Percentiles rank a stretch among this genome's conserved stretches.
phyloP scores from a whole-genome alignment of 2,797 vertebrate species.

The Muscicapa striata region DNA sequence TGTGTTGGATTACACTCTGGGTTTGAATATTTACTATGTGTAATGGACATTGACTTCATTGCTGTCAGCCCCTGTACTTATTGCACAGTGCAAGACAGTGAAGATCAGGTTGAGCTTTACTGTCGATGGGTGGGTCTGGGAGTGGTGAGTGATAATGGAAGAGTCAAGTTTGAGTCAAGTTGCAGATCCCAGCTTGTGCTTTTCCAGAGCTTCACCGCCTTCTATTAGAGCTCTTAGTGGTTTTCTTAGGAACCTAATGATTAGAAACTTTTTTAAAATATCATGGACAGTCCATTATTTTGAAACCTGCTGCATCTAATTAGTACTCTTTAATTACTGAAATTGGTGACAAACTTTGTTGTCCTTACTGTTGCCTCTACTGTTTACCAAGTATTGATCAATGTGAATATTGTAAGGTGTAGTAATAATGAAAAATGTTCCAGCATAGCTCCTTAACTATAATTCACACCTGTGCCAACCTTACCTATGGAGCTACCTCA shows the following conservation, averaged over 20 bases:
- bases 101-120: background rate
- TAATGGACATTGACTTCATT: background rate
- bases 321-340: background rate
- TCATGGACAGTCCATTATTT: background rate
- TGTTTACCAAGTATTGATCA: background rate
- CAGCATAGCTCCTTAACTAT: background rate
- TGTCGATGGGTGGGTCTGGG: background rate
- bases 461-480: fast-evolving
- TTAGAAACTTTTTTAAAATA: background rate
- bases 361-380: no score
- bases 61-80: background rate
- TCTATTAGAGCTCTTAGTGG: no score
- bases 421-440: background rate
- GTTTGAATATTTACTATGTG: background rate
- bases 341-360: background rate
- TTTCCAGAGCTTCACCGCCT: background rate
- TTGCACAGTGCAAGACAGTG: background rate
- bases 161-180: background rate
- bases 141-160: fast-evolving
- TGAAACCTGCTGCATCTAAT: background rate
- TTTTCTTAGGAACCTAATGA: background rate
- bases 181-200: background rate
- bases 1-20: background rate
- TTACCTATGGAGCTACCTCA: fast-evolving
- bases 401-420: background rate